Conservation (phyloP, 2,888 invertebrate species). For the Lepas anatifera region DNA sequence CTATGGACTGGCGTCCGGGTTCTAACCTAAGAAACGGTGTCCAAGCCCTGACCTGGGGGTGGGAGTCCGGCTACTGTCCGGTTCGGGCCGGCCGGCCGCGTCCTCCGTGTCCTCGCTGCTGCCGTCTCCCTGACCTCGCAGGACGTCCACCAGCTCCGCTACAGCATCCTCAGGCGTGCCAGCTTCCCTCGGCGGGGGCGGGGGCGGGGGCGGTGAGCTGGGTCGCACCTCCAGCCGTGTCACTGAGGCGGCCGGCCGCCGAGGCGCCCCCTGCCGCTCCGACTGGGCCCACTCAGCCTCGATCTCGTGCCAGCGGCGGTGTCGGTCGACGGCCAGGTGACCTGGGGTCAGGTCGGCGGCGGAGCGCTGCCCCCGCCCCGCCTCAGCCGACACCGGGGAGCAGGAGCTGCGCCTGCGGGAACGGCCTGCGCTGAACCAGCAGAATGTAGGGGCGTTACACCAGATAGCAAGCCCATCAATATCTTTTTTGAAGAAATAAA, state of each 20-base stretch:
- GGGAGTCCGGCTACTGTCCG: no score
- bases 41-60: no score
- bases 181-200: neutral
- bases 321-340: conserved; percentile 20
- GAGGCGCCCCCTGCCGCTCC: conserved; percentile 18
- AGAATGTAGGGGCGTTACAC: no score
- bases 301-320: conserved; percentile 20
- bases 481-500: no score
- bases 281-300: conserved; percentile 24
- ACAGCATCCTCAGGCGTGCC: no score
- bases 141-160: neutral
- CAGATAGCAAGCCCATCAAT: no score
- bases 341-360: neutral
- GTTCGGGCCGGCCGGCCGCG: neutral
- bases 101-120: neutral
- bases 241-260: neutral
- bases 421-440: no score
- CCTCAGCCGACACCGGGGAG: no score
- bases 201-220: neutral
- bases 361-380: neutral
- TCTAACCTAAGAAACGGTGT: no score
- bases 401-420: no score
- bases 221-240: neutral
- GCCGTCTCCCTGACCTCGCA: conserved; percentile 13
- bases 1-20: no score